A percentile compares a stretch with the other conserved stretches of the same genome.
phyloP scores from a whole-genome alignment of 2,113 vertebrate genomes.

The Eurystomus gularis region DNA sequence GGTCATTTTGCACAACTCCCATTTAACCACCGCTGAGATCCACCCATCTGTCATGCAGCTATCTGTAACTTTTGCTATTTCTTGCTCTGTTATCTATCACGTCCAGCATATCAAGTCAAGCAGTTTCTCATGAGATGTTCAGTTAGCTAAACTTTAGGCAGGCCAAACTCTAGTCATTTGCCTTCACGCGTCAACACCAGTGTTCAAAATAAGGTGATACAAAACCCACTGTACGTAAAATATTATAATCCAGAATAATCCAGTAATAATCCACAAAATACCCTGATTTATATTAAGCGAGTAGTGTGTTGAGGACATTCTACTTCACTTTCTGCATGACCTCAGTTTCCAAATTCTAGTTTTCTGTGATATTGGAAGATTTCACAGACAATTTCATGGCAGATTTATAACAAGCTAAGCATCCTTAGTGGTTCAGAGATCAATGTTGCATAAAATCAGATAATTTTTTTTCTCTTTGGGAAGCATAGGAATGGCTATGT shows the following conservation, averaged over 20 bases:
- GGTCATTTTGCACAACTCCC: neutral
- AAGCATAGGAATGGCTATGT: neutral
- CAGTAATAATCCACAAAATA: neutral
- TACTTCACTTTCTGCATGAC: neutral
- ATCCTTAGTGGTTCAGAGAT: neutral
- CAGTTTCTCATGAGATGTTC: neutral
- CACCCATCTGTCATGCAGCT: neutral
- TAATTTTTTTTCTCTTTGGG: neutral
- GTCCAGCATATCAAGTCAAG: neutral
- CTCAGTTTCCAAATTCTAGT: neutral
- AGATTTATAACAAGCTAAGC: neutral
- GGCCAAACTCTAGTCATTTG: neutral
- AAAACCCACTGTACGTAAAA: neutral
- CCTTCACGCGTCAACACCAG: neutral
- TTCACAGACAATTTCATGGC: neutral
- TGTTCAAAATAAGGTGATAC: neutral
- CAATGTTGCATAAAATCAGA: neutral
- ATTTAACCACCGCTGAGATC: neutral
- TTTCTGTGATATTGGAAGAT: neutral
- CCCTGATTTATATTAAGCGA: neutral
- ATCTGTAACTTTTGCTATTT: neutral
- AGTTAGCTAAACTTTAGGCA: neutral
- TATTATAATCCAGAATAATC: neutral
- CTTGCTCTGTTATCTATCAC: neutral
- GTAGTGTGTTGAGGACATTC: neutral